Evolutionary conservation across 2,113 vertebrate genomes (phyloP).

Genomic region (Picathartes gymnocephalus): DNA sequence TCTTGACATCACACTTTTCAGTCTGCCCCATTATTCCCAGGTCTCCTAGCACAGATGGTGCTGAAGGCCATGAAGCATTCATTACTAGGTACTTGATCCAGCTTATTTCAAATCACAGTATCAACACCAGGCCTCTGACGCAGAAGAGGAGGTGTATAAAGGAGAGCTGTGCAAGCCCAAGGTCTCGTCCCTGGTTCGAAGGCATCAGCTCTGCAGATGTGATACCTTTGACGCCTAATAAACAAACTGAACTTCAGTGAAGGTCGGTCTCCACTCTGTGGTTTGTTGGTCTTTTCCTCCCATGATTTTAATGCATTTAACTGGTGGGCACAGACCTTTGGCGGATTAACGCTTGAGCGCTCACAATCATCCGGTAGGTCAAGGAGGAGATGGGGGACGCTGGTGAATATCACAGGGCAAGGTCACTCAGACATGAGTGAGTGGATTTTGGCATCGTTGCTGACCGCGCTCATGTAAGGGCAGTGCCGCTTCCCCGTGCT

Average conservation of each 20-base stretch:
- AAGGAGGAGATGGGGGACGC: accelerated
- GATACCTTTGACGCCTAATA: not conserved
- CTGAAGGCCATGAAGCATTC: not conserved
- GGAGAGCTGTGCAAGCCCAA: not conserved
- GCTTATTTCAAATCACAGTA: not conserved
- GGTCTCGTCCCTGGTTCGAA: not conserved
- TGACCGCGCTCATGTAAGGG: accelerated
- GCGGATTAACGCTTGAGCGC: accelerated
- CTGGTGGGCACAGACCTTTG: no score
- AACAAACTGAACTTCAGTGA: not conserved
- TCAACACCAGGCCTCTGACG: not conserved
- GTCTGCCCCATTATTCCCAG: not conserved
- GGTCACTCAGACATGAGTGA: not conserved
- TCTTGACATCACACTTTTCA: not conserved
- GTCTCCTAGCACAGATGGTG: not conserved
- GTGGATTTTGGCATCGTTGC: accelerated
- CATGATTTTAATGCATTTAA: not conserved
- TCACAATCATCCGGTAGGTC: not conserved
- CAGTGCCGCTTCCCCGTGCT: accelerated
- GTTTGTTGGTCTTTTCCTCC: not conserved
- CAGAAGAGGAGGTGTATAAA: not conserved
- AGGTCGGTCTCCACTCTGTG: not conserved
- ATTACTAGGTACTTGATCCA: not conserved
- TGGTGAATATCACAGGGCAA: accelerated
- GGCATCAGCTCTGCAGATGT: not conserved